A percentile compares a stretch with the other conserved stretches of the same genome.
phyloP scores from a whole-genome alignment of 2,888 invertebrate genomes.

The Marasmarcha lunaedactyla region DNA sequence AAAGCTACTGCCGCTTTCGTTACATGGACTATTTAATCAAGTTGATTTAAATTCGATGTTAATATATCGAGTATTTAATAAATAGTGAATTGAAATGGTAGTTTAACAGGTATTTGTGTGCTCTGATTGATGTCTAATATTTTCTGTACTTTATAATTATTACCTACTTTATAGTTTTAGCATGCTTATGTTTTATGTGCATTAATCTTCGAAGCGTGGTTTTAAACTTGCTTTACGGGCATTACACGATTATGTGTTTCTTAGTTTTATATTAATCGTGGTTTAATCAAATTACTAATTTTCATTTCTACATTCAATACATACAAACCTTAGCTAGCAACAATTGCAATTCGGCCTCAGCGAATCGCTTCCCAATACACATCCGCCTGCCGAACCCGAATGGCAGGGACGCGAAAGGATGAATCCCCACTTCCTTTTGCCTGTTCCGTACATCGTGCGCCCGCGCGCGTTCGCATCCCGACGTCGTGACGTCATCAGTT shows the following conservation, averaged over 20 bases:
- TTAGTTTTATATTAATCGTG: no score
- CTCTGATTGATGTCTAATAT: no score
- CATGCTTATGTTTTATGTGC: no score
- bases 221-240: no score
- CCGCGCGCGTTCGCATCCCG: conserved; percentile 16
- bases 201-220: no score
- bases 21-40: not conserved
- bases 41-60: not conserved
- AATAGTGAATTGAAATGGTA: no score
- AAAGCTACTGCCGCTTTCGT: not conserved
- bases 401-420: conserved; percentile 80
- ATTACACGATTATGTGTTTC: no score
- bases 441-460: conserved; percentile 32
- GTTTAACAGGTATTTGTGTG: no score
- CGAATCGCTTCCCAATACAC: conserved; percentile 84
- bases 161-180: no score
- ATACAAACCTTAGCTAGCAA: conserved; percentile 76
- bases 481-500: not conserved
- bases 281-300: no score
- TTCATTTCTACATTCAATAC: no score
- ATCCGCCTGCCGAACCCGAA: conserved; percentile 83
- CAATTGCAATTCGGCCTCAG: conserved; percentile 83
- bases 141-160: not conserved
- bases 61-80: not conserved
- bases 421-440: conserved; percentile 72